Base-by-base conservation (phyloP, 1,140 invertebrate species). In the Drosophila carrolli region DNA sequence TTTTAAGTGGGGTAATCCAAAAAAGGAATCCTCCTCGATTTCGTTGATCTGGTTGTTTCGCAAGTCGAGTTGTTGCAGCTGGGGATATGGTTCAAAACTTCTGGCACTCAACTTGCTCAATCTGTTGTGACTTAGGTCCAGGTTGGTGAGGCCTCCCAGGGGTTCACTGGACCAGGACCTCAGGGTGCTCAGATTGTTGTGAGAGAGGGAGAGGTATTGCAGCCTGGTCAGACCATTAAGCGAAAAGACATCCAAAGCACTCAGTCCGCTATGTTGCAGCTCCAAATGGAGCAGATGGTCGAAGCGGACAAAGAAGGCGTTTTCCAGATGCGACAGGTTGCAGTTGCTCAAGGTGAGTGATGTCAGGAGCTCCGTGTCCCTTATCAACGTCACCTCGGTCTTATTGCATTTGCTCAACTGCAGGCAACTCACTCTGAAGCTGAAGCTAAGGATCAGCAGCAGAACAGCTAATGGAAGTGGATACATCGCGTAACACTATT, bases 21-120 rank as follows among this genome's bases (percentile, higher is more conserved):
- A 11, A 13, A 92, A 92, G 5, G 70, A 29, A 10, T 76, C 74
- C 32, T 56, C 53, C 1, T 73, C 75, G 6, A 92, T 70, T 13
- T 60, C 51, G 19, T 50, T 70, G n/a, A 92, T 71, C 6, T 65
- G 65, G 66, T 92, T 92, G n/a, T 60, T 71, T 1, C 54, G 55
- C 55, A 92, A 75, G 57, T 91, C 81, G 1, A 92, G 57, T 16
- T 66, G 48, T 32, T 91, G 84, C 40, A 92, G 55, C 29, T 91
- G 89, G 0, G 91, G 91, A 76, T 81, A 92, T 2, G 74, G 66
- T 0, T 29, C 35, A 9, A 92, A 91, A 6, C 57, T 67, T 0
- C 61, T 56, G 0, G 46, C n/a, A 1, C 35, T 50, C 1, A 92
- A 23, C 2, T 46, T 46, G 6, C 13, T 32, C 9, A 92, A 62